Conservation (phyloP, 2,888 invertebrate species). For the Nineta flava region DNA sequence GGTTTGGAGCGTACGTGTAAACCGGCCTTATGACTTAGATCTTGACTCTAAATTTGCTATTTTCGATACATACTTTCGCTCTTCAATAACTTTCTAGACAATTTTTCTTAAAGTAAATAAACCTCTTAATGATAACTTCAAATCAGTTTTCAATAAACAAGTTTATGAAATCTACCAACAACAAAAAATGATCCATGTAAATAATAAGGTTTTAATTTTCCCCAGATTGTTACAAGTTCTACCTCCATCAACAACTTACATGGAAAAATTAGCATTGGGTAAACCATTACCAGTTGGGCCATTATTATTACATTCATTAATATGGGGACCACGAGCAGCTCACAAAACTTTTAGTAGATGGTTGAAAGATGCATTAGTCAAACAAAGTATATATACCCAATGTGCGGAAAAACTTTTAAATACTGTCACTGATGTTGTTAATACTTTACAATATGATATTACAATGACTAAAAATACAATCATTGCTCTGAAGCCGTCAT, state of each 20-base stretch:
- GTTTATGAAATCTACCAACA: too few relatives aligned
- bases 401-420: constrained; percentile 55
- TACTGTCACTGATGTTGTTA: constrained; percentile 54
- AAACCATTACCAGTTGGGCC: constrained; percentile 49
- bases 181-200: too few relatives aligned
- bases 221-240: constrained; percentile 61
- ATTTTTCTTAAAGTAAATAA: too few relatives aligned
- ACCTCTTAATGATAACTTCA: too few relatives aligned
- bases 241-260: constrained; percentile 78
- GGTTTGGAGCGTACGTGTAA: too few relatives aligned
- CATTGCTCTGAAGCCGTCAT: constrained; percentile 33
- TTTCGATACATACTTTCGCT: too few relatives aligned
- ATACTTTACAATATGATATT: constrained; percentile 41
- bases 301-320: constrained; percentile 61
- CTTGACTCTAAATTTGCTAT: too few relatives aligned
- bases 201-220: too few relatives aligned
- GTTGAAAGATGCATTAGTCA: constrained; percentile 81
- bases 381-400: constrained; percentile 80
- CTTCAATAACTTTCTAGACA: too few relatives aligned
- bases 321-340: constrained; percentile 79
- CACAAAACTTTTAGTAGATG: constrained; percentile 75
- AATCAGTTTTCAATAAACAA: too few relatives aligned
- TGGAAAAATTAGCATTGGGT: constrained; percentile 60
- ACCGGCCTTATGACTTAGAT: too few relatives aligned
- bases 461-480: constrained; percentile 43